Evolutionary conservation across 2,888 invertebrate genomes (phyloP), one percentile per base, ranked within the genome.

Genomic region (Papilio demoleus): DNA sequence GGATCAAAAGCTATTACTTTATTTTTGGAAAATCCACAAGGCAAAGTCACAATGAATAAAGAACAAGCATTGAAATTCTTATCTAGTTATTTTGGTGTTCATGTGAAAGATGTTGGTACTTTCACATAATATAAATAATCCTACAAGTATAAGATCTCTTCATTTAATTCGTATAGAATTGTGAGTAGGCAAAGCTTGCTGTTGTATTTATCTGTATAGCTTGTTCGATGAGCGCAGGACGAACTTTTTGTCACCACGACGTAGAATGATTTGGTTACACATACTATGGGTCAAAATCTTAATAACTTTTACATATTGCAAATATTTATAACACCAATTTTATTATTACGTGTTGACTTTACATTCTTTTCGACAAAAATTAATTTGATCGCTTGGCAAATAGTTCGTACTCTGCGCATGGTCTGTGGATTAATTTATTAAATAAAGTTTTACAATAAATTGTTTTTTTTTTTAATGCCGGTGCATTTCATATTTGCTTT

Each of bases 1-100:
- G 90, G 92, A 8, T 90, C 88, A 6, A 90, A 89, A 72, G 86
- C 88, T 24, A 93, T 90, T 8, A 95, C 95, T 0, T 74, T 96
- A 31, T 89, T 96, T 69, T 78, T 95, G 71, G 96, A 96, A 86
- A 96, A 96, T 87, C 96, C 96, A 1, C 74, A 85, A 59, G 95
- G 94, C 4, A 85, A 80, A 65, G 45, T 68, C 47, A 87, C 87
- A 31, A 70, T 90, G 14, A 80, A 76, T 67, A 80, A 82, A 63
- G 83, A 87, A 36, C 72, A 79, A 42, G 88, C 85, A n/a, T 70
- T 82, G 9, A 77, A 81, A 58, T 87, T 88, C 70, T 78, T 86
- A 14, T 79, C 84, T 0, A 77, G 85, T 62, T 85, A 85, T 75
- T 81, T 86, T 67, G 88, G 83, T 42, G 75, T 85, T 31, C 81